Conservation (phyloP, 2,113 vertebrate genomes). For the Phoenicopterus ruber region DNA sequence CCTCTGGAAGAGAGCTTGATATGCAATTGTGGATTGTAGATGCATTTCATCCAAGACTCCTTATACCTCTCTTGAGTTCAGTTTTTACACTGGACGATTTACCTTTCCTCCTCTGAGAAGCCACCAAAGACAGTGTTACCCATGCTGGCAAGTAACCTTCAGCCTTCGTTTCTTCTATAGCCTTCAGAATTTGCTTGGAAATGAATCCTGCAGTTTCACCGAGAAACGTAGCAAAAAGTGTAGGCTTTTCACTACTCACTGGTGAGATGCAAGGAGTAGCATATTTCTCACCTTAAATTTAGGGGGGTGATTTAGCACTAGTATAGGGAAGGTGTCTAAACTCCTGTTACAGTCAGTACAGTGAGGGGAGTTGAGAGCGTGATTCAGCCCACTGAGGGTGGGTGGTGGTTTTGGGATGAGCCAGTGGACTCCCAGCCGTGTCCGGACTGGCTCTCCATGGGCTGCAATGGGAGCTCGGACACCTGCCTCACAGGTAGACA, state of each 20-base stretch:
- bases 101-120: neutral
- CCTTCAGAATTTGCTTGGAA: neutral
- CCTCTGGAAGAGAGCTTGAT: neutral
- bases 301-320: neutral
- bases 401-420: neutral
- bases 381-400: neutral
- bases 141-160: neutral
- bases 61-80: neutral
- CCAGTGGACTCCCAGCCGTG: neutral
- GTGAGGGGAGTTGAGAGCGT: neutral
- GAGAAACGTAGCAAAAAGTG: neutral
- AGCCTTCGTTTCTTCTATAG: neutral
- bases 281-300: neutral
- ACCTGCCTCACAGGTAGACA: neutral
- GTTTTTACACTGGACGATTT: neutral
- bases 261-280: neutral
- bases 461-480: neutral
- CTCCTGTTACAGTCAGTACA: neutral
- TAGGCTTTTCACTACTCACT: neutral
- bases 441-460: neutral
- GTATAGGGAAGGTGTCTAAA: neutral
- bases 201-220: neutral
- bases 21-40: rapidly evolving
- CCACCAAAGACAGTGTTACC: neutral
- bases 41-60: neutral